Conservation (phyloP, 2,888 invertebrate genomes). For the Platycheirus albimanus region DNA sequence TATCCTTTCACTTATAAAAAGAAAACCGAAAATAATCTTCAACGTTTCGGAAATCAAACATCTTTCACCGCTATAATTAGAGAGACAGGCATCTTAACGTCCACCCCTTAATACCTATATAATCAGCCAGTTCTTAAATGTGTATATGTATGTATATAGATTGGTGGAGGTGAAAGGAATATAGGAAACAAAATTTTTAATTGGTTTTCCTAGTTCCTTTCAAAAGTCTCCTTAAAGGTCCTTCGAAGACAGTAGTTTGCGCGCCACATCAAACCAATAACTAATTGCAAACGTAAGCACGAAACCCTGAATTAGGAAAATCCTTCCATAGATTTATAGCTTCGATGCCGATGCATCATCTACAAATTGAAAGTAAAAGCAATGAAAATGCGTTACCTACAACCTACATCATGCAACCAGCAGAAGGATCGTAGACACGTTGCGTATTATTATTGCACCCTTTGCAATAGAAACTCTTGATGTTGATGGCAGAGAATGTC, state of each 20-base stretch:
- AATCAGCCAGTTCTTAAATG: conserved; percentile 13
- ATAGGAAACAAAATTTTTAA: conserved; percentile 36
- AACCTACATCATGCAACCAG: conserved; percentile 61
- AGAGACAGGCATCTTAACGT: conserved; percentile 71
- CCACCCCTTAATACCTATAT: conserved; percentile 38
- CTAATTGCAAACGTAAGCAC: conserved; percentile 61
- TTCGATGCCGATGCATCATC: conserved; percentile 15
- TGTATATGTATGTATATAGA: too few relatives aligned
- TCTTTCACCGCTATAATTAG: conserved; percentile 78
- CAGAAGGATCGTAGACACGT: conserved; percentile 51
- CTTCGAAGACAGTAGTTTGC: conserved; percentile 25
- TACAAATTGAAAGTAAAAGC: conserved; percentile 62
- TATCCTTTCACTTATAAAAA: conserved; percentile 45
- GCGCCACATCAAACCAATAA: conserved; percentile 48
- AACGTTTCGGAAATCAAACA: conserved; percentile 78
- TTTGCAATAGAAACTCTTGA: conserved; percentile 47
- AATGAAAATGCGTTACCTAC: conserved; percentile 55
- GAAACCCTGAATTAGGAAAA: conserved; percentile 47
- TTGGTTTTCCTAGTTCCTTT: conserved; percentile 40
- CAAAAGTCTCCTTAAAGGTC: background rate
- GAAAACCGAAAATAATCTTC: conserved; percentile 10
- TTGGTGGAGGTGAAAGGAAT: conserved; percentile 21
- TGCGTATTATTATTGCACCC: conserved; percentile 68
- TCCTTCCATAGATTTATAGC: conserved; percentile 25
- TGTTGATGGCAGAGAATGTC: conserved; percentile 12